These are phyloP conservation scores for Callithrix jacchus DNA, from an alignment of 2,113 vertebrate species.

Conservation along the genomic window DNA sequence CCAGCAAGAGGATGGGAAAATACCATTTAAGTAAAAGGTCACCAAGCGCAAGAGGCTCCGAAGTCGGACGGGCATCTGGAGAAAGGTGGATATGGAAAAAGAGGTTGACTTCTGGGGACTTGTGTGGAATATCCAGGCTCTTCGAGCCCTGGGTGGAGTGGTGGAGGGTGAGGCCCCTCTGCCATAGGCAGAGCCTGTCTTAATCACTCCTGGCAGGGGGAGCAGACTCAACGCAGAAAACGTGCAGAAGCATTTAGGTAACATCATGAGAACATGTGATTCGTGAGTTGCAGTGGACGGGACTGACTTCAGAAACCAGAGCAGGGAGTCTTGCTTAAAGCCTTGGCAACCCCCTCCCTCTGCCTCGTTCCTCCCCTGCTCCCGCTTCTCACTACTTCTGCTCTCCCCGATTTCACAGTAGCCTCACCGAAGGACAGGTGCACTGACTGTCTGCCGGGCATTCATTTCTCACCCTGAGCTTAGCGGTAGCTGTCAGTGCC, in stretches of 20 bases:
- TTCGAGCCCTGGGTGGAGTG: rapidly evolving
- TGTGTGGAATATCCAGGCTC: neutral
- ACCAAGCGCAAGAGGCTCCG: neutral
- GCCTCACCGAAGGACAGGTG: neutral
- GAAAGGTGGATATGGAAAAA: neutral
- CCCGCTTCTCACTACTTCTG: neutral
- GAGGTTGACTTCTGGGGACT: rapidly evolving
- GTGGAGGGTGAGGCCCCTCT: rapidly evolving
- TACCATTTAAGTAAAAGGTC: slow-evolving; percentile 38
- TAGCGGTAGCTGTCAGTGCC: neutral
- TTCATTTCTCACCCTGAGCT: neutral
- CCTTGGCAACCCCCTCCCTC: neutral
- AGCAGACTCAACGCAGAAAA: rapidly evolving
- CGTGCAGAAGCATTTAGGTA: rapidly evolving
- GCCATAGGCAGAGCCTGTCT: rapidly evolving
- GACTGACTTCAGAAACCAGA: rapidly evolving
- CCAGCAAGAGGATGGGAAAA: neutral
- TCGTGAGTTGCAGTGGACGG: neutral
- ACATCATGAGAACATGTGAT: rapidly evolving
- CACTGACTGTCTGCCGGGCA: neutral
- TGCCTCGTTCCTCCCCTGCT: neutral
- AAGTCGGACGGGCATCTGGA: neutral
- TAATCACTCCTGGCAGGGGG: rapidly evolving
- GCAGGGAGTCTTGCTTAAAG: no score
- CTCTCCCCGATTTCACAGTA: neutral